Evolutionary conservation across 2,888 invertebrate species (phyloP), one percentile per base, ranked within the genome.

Genomic region (Dioctria linearis): DNA sequence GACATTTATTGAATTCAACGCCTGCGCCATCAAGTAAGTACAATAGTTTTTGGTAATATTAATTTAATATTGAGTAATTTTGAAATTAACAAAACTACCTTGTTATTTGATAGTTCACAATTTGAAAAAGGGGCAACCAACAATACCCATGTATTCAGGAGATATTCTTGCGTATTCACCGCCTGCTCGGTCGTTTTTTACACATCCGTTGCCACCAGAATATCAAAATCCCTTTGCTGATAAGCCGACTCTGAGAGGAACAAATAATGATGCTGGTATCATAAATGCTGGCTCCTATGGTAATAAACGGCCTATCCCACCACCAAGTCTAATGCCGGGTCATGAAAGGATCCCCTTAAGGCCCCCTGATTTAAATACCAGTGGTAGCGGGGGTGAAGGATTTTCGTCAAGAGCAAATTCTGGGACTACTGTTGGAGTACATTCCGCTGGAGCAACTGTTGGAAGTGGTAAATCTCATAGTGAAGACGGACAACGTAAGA

Each of bases 191-290:
- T 91, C 93, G 11, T 94, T 95, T 87, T 93, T 94, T 88, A 96
- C 96, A 0, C 96, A 96, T 1, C 95, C 95, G 0, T 88, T 96
- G 83, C 96, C 95, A 11, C 95, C 95, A 6, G 95, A 95, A 88
- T 95, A 94, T 86, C 92, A 93, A 82, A 95, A 95, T 90, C 95
- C 96, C 0, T 96, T 96, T 86, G 95, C 95, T n/a, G 95, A 96
- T 87, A 96, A 95, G 88, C 96, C 96, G 76, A 96, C 96, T 67
- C 90, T 96, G 81, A 91, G 96, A 85, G 95, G 94, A 84, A 91
- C 92, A n/a, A 92, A 92, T 84, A 91, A 91, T 51, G 92, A 92
- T 63, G 88, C 89, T n/a, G 82, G 86, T 1, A 82, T 87, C 49
- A 84, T 86, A 0, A 87, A 76, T 80, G 57, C 59, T 13, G 78